phyloP scores from a whole-genome alignment of 2,888 invertebrate genomes.

The Seira musarum region DNA sequence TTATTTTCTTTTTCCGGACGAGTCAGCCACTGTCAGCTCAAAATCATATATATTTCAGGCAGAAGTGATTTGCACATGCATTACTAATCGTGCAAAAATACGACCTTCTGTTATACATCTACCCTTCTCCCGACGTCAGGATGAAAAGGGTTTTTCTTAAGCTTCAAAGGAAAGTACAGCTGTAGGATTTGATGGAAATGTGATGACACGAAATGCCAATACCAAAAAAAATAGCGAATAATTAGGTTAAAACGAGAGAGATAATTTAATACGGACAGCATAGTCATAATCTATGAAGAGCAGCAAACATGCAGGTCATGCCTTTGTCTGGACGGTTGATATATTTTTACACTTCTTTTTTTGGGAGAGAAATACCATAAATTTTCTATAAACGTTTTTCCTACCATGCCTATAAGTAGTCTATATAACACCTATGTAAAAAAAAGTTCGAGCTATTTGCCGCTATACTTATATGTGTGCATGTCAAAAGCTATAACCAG shows the following conservation, averaged over 20 bases:
- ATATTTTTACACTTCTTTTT: neutral
- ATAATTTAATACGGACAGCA: conserved; percentile 22
- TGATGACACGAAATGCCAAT: neutral
- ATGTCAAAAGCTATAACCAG: conserved; percentile 18
- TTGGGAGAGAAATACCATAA: conserved; percentile 1
- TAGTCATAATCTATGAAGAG: neutral
- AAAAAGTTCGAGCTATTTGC: no score
- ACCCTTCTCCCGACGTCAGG: no score
- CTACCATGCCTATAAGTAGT: no score
- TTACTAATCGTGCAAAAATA: no score
- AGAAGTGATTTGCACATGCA: no score
- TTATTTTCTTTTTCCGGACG: no score
- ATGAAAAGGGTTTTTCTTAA: no score
- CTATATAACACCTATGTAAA: no score
- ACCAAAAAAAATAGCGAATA: conserved; percentile 13
- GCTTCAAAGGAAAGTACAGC: no score
- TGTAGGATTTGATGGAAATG: neutral
- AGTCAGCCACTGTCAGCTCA: no score
- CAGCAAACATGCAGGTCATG: neutral
- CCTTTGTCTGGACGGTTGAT: neutral
- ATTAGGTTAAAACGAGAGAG: conserved; percentile 42
- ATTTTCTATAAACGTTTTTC: neutral
- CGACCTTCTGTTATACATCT: no score
- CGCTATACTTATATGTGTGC: neutral
- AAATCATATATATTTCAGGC: no score